A percentile compares a stretch with the other conserved stretches of the same genome.
phyloP scores from a whole-genome alignment of 2,888 invertebrate genomes.

The Panorpa germanica region DNA sequence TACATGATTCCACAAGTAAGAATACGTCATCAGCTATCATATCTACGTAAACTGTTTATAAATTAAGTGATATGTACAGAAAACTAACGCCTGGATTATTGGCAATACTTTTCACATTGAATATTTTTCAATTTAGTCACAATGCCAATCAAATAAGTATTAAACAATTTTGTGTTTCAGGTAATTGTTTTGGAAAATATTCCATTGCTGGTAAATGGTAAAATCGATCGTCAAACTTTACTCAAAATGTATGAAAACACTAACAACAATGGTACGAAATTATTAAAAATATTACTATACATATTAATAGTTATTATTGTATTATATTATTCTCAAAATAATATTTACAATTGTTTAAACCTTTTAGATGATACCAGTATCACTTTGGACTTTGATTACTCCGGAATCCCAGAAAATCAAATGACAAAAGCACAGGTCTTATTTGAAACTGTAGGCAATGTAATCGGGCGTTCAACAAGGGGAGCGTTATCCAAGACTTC shows the following conservation, averaged over 20 bases:
- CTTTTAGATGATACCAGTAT: conserved; percentile 32
- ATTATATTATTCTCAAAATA: no score
- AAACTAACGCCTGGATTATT: no score
- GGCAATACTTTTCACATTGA: no score
- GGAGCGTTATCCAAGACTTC: conserved; percentile 38
- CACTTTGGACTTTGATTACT: no score
- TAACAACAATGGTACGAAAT: conserved; percentile 39
- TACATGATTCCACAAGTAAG: conserved; percentile 76
- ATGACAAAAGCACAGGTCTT: conserved; percentile 44
- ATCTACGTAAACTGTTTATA: no score
- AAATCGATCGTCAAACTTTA: conserved; percentile 63
- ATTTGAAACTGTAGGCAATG: conserved; percentile 54
- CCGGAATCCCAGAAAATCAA: conserved; percentile 35
- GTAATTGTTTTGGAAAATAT: conserved; percentile 52
- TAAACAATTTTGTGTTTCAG: no score
- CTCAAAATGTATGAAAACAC: conserved; percentile 55
- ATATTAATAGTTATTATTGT: conserved; percentile 1
- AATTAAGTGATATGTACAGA: no score
- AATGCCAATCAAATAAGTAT: no score
- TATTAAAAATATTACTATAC: conserved; percentile 1
- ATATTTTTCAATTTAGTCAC: no score
- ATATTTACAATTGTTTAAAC: no score
- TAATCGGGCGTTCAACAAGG: conserved; percentile 44
- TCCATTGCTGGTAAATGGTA: conserved; percentile 70
- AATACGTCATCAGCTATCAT: no score